Percentiles rank a stretch among this genome's conserved stretches.
Evolutionary conservation across 2,888 invertebrate genomes (phyloP).

Genomic region (Hypselothyrea guttata): DNA sequence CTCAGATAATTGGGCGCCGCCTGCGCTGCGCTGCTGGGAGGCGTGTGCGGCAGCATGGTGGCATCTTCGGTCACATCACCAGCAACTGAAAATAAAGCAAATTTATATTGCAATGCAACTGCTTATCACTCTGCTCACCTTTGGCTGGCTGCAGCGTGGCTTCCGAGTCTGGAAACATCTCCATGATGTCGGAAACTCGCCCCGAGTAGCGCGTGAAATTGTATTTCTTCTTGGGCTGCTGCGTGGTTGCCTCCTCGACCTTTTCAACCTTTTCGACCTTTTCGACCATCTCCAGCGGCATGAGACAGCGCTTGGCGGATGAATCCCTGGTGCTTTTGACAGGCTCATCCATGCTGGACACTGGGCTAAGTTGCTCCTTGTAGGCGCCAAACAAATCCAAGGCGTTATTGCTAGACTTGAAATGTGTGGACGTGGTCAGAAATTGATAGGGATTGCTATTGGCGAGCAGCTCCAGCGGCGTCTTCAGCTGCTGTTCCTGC

Average conservation of each 20-base stretch:
- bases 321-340: not conserved
- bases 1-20: conserved; percentile 69
- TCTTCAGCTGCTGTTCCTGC: conserved; percentile 27
- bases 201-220: conserved; percentile 65
- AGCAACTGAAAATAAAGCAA: not conserved
- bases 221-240: conserved; percentile 31
- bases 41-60: conserved; percentile 3
- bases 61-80: conserved; percentile 2
- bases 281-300: not conserved
- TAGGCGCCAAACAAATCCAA: conserved; percentile 12
- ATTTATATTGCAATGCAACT: too few species aligned
- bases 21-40: conserved; percentile 12
- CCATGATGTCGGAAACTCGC: conserved; percentile 5
- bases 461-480: conserved; percentile 28
- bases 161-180: conserved; percentile 1
- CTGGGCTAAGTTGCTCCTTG: conserved; percentile 32
- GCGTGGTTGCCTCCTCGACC: not conserved
- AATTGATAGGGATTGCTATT: conserved; percentile 30
- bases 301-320: conserved; percentile 42
- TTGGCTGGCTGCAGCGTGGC: too few species aligned
- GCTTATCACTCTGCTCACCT: too few species aligned
- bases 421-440: conserved; percentile 52
- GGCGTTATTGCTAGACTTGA: conserved; percentile 17
- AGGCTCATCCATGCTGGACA: not conserved
- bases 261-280: too few species aligned